A percentile compares a stretch with the other conserved stretches of the same genome.
These are phyloP conservation scores for Haliclona indistincta DNA, from an alignment of 37 sponge, comb jelly and placozoan genomes.

Conservation along the genomic window DNA sequence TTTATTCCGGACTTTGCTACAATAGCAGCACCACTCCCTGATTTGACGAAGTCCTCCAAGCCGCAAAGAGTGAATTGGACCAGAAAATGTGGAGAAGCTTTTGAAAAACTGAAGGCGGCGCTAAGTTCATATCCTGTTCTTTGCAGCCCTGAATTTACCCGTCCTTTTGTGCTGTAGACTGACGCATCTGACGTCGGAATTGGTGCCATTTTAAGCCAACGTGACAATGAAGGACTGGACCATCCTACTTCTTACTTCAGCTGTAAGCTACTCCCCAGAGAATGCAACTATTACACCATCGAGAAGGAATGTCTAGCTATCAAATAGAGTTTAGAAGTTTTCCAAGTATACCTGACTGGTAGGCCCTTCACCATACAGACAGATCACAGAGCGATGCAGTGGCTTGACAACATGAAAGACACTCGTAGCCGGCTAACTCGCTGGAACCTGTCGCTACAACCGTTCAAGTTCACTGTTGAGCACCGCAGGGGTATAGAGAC, in stretches of 20 bases:
- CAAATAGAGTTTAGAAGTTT: neutral
- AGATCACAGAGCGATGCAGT: conserved; percentile 37
- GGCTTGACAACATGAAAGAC: conserved; percentile 36
- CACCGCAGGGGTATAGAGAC: neutral
- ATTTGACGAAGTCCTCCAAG: conserved; percentile 61
- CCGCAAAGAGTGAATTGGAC: conserved; percentile 36
- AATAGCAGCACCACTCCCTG: conserved; percentile 37
- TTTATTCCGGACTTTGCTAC: conserved; percentile 40
- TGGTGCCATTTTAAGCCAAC: conserved; percentile 59
- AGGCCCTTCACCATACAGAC: conserved; percentile 38
- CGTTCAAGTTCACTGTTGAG: conserved; percentile 9
- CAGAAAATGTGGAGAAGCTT: conserved; percentile 30
- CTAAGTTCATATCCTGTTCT: conserved; percentile 41
- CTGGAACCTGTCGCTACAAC: conserved; percentile 15
- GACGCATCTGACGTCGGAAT: conserved; percentile 48
- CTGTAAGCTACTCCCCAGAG: conserved; percentile 32
- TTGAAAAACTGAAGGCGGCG: conserved; percentile 5
- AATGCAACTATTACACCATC: conserved; percentile 38
- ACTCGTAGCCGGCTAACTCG: conserved; percentile 28
- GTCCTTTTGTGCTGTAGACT: conserved; percentile 43
- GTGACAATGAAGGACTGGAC: conserved; percentile 16
- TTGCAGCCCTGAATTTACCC: conserved; percentile 27
- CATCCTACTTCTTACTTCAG: conserved; percentile 50
- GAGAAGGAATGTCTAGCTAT: conserved; percentile 62
- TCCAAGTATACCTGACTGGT: conserved; percentile 46